Evolutionary conservation across 2,797 vertebrate species (phyloP).

Genomic region (Epinephelus awoara): DNA sequence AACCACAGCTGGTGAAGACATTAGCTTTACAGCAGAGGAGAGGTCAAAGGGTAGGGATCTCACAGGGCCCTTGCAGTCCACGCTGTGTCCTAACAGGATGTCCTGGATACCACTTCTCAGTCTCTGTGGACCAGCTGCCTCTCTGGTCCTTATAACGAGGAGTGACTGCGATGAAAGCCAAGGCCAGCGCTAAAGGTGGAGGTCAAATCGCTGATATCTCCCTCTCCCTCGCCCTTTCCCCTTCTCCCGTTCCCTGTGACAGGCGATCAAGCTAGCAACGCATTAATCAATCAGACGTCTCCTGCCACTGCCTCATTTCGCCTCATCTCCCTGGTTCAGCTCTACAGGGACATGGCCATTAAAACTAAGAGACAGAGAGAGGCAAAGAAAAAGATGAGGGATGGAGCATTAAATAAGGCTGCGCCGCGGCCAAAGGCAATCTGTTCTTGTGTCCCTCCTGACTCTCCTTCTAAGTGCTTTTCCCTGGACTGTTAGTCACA

Average conservation of each 20-base stretch:
- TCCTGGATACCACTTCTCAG: conserved; percentile 41
- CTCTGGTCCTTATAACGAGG: conserved; percentile 19
- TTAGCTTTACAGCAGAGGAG: conserved; percentile 56
- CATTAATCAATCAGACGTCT: conserved; percentile 67
- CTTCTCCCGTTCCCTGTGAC: background rate
- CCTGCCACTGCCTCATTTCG: conserved; percentile 39
- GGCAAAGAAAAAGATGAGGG: conserved; percentile 51
- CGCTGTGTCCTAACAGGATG: conserved; percentile 48
- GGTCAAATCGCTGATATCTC: conserved; percentile 42
- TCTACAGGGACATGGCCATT: conserved; percentile 60
- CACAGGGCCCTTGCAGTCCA: conserved; percentile 48
- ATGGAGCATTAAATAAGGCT: conserved; percentile 60
- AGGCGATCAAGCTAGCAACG: conserved; percentile 42
- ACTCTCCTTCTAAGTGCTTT: conserved; percentile 70
- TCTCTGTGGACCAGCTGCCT: conserved; percentile 7
- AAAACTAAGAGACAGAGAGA: conserved; percentile 49
- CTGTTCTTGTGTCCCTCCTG: conserved; percentile 59
- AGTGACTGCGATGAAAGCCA: conserved; percentile 33
- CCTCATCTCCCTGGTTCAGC: conserved; percentile 34
- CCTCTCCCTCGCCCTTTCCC: background rate
- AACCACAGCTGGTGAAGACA: conserved; percentile 65
- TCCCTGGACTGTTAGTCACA: conserved; percentile 50
- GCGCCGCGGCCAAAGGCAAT: conserved; percentile 45
- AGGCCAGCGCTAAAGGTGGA: conserved; percentile 28
- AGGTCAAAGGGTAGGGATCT: conserved; percentile 59